These are phyloP conservation scores for Volucella zonaria DNA, from an alignment of 2,888 invertebrate species.

Conservation along the genomic window DNA sequence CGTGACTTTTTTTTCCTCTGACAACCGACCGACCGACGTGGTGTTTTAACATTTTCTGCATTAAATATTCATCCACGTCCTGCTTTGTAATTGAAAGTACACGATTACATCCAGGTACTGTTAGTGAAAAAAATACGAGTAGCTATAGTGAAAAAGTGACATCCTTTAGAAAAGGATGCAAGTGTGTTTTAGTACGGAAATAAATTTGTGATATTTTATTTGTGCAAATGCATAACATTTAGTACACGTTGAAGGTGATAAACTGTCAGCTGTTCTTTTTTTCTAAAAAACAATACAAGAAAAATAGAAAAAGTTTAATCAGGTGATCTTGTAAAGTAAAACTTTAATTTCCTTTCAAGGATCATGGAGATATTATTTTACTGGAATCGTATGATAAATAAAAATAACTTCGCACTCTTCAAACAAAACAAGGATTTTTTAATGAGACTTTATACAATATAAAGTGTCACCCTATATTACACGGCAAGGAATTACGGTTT, in stretches of 20 bases:
- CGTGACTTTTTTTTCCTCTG: conserved; percentile 42
- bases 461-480: conserved; percentile 23
- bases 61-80: background rate
- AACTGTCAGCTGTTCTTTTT: conserved; percentile 42
- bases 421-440: conserved; percentile 63
- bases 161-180: conserved; percentile 38
- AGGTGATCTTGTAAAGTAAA: conserved; percentile 15
- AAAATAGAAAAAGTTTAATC: background rate
- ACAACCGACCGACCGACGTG: conserved; percentile 49
- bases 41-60: conserved; percentile 13
- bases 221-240: conserved; percentile 54
- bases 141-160: conserved; percentile 43
- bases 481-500: conserved; percentile 15
- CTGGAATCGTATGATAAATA: conserved; percentile 58
- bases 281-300: conserved; percentile 18
- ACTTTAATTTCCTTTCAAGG: conserved; percentile 13
- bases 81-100: too few relatives aligned
- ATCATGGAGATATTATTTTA: conserved; percentile 69
- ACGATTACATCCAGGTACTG: too few relatives aligned
- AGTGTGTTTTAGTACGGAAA: background rate
- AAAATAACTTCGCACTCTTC: conserved; percentile 60
- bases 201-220: conserved; percentile 1
- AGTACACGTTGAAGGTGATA: conserved; percentile 7
- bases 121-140: background rate
- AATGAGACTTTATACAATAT: conserved; percentile 65